Percentiles rank a stretch among this genome's conserved stretches.
phyloP scores from a whole-genome alignment of 2,888 invertebrate species.

The Pachymerium ferrugineum region DNA sequence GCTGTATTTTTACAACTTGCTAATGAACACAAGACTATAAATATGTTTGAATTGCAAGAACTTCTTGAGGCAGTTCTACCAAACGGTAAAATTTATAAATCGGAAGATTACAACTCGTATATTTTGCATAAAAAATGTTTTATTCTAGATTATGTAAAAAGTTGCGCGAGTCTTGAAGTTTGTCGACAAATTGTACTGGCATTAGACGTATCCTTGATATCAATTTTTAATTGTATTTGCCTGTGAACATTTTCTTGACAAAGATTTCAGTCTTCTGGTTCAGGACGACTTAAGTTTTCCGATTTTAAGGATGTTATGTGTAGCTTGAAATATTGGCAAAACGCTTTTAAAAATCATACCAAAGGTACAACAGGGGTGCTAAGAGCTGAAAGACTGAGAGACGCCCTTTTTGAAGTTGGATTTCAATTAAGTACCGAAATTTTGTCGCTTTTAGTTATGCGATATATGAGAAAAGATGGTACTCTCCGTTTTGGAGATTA shows the following conservation, averaged over 20 bases:
- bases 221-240: background rate
- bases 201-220: slow-evolving; percentile 69
- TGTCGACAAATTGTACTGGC: slow-evolving; percentile 83
- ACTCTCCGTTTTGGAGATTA: slow-evolving; percentile 87
- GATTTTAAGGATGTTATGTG: slow-evolving; percentile 90
- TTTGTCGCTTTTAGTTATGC: slow-evolving; percentile 70
- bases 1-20: slow-evolving; percentile 82
- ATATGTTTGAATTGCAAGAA: slow-evolving; percentile 85
- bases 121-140: background rate
- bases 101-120: background rate
- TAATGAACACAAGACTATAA: slow-evolving; percentile 82
- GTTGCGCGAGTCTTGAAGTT: slow-evolving; percentile 85
- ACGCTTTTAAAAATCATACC: slow-evolving; percentile 81
- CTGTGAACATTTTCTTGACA: slow-evolving; percentile 39
- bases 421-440: slow-evolving; percentile 80
- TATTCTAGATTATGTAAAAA: slow-evolving; percentile 75
- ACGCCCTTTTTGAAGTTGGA: slow-evolving; percentile 78
- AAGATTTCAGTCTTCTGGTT: slow-evolving; percentile 60
- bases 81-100: slow-evolving; percentile 55
- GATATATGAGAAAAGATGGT: slow-evolving; percentile 89
- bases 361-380: slow-evolving; percentile 85
- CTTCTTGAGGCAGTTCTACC: slow-evolving; percentile 82
- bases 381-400: slow-evolving; percentile 74
- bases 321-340: slow-evolving; percentile 84
- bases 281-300: slow-evolving; percentile 71